Evolutionary conservation across 2,797 vertebrate species (phyloP), one percentile per base, ranked within the genome.

Genomic region (Alosa sapidissima): DNA sequence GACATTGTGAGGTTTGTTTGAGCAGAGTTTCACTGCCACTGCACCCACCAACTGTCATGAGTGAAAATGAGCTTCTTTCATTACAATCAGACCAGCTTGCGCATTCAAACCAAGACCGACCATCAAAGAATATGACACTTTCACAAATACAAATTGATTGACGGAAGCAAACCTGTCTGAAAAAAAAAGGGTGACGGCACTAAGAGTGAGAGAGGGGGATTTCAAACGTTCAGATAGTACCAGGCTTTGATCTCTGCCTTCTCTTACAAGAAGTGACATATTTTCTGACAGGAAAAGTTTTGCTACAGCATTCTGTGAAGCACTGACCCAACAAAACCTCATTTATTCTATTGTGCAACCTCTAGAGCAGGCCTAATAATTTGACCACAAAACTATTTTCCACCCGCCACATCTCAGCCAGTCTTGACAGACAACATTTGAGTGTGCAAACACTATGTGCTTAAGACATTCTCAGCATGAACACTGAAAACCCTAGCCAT

Each of bases 241-340:
- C 14, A 54, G 84, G 82, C 90, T 93, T 93, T 91, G 81, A 90
- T 87, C 86, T 90, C 55, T 81, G 89, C 85, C 87, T 90, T 83
- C 91, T 91, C 89, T 95, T 94, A 94, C 94, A 93, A 94, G 93
- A 96, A 95, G 91, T 92, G 93, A 89, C 91, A 91, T 84, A 88
- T 90, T 85, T 86, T 47, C 83, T 93, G 90, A 93, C 93, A 94
- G 93, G 94, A 95, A 95, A 90, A 88, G 85, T 89, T 86, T 84
- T 83, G 87, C 85, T 88, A 89, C 88, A 85, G 51, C 87, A 75
- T 91, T 89, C 90, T 93, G 88, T 84, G 58, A 91, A 88, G 87
- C 82, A 93, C 89, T 95, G 95, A 94, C 94, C 94, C 92, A 92
- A 95, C 88, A 90, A 91, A 47, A 89, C 93, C 92, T 49, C 93